phyloP scores from a whole-genome alignment of 2,113 vertebrate species.

The Chamaea fasciata region DNA sequence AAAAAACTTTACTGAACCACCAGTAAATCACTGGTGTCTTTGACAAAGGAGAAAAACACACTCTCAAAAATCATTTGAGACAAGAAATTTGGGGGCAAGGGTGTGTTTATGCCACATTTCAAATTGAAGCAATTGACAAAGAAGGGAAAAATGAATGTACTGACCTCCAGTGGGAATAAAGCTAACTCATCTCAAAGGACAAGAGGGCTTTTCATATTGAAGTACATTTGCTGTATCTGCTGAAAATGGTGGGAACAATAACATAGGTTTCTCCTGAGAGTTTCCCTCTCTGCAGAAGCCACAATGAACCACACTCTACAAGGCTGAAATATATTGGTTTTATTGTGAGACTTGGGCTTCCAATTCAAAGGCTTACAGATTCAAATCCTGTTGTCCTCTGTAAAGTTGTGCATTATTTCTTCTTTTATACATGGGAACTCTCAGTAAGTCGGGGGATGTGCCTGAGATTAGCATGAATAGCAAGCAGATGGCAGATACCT shows the following conservation, averaged over 20 bases:
- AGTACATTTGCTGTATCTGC: neutral
- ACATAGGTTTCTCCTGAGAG: neutral
- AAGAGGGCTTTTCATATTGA: neutral
- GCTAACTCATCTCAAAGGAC: neutral
- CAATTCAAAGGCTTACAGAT: neutral
- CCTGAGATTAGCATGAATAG: neutral
- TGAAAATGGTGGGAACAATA: conserved; percentile 8
- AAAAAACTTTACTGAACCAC: neutral
- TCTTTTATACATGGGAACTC: neutral
- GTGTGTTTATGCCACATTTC: neutral
- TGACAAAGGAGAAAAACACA: conserved; percentile 25
- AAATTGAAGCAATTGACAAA: conserved; percentile 27
- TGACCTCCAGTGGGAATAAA: conserved; percentile 5
- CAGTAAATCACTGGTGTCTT: conserved; percentile 19
- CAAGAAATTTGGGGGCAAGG: conserved; percentile 1
- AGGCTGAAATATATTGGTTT: neutral
- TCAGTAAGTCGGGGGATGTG: neutral
- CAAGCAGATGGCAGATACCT: conserved; percentile 52
- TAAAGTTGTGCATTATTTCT: neutral
- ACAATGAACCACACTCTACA: neutral
- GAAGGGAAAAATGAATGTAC: neutral
- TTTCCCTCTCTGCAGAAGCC: neutral
- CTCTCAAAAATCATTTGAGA: conserved; percentile 16
- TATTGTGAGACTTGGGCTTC: neutral
- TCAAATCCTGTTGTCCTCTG: neutral